These are phyloP conservation scores for Nanorana parkeri DNA, from an alignment of 2,113 vertebrate species.

Conservation along the genomic window DNA sequence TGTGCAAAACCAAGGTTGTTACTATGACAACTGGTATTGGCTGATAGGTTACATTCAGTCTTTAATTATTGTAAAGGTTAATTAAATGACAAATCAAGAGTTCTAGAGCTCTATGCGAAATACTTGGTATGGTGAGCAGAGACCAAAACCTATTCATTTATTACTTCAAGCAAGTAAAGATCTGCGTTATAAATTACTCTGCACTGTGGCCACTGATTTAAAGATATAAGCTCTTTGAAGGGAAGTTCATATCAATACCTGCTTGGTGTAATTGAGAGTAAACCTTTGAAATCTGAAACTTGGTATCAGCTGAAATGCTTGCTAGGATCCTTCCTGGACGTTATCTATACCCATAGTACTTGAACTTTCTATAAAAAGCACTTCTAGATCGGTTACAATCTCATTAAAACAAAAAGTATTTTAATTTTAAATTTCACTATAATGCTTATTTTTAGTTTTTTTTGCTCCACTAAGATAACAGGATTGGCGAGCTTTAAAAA, in stretches of 20 bases:
- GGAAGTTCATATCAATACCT: neutral
- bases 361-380: too few species aligned
- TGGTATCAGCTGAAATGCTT: too few species aligned
- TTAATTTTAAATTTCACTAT: too few species aligned
- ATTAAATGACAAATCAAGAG: constrained; percentile 17
- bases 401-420: too few species aligned
- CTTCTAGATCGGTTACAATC: too few species aligned
- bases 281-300: too few species aligned
- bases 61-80: constrained; percentile 44
- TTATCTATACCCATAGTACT: too few species aligned
- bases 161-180: neutral
- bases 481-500: too few species aligned
- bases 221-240: neutral
- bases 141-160: neutral
- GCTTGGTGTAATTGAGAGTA: too few species aligned
- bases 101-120: neutral
- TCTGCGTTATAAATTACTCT: neutral
- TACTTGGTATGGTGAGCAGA: neutral
- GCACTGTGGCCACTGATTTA: neutral
- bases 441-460: too few species aligned
- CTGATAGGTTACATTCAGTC: constrained; percentile 18
- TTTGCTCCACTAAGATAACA: too few species aligned
- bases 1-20: constrained; percentile 19
- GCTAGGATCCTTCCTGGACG: too few species aligned
- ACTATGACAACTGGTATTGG: constrained; percentile 12